These are phyloP conservation scores for Elysia chlorotica DNA, from an alignment of 1,140 invertebrate genomes.

Conservation along the genomic window DNA sequence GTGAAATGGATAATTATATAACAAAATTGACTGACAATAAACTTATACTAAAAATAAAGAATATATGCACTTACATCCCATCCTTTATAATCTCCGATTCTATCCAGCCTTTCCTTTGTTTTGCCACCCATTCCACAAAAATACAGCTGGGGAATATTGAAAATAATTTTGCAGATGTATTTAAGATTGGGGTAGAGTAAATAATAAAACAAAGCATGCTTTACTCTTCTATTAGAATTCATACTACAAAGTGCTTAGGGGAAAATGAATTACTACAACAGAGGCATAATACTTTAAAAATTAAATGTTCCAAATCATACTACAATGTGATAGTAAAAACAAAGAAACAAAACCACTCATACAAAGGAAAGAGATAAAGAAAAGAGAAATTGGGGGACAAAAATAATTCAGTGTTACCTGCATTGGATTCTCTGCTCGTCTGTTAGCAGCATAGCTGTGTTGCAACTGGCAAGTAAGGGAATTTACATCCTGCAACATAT, in stretches of 20 bases:
- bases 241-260: no score
- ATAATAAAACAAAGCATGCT: no score
- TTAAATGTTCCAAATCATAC: background rate
- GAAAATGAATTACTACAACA: no score
- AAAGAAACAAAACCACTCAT: background rate
- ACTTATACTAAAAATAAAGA: background rate
- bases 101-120: conserved; percentile 73
- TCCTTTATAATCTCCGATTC: conserved; percentile 86
- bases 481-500: conserved; percentile 71
- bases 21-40: background rate
- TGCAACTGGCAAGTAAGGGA: conserved; percentile 93
- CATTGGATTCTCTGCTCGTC: conserved; percentile 79
- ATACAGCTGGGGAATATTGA: conserved; percentile 72
- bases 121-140: conserved; percentile 80
- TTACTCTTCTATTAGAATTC: no score
- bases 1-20: no score
- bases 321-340: background rate
- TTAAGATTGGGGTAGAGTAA: no score
- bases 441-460: conserved; percentile 90
- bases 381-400: background rate
- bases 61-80: conserved; percentile 79
- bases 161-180: no score
- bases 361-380: background rate
- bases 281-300: background rate
- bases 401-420: conserved; percentile 52